Evolutionary conservation across 1,140 invertebrate genomes (phyloP), one percentile per base, ranked within the genome.

Genomic region (Drosophila eugracilis): DNA sequence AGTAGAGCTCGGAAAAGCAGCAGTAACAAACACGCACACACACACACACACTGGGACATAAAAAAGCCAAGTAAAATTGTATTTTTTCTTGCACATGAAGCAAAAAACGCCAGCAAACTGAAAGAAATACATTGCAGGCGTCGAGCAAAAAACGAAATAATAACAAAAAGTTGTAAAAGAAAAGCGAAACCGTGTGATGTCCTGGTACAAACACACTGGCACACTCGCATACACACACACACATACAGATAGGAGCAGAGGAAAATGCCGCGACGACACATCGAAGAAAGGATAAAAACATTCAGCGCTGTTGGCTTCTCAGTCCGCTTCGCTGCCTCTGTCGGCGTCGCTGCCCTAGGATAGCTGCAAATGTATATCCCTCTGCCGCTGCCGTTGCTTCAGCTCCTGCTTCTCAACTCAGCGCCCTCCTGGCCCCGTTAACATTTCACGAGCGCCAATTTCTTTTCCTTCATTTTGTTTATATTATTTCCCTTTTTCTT

Each of bases 131-230:
- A 86, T 86, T 86, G 70, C 74, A 63, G 65, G 65, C 79, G 76
- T 65, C 71, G 79, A 78, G 83, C 74, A 86, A 88, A 86, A 86
- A 86, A 78, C 81, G 81, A 86, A 88, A 86, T 86, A 86, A 86
- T 86, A 86, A 83, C 83, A 86, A 86, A 88, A 86, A 86, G 81
- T 85, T 88, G 83, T 81, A 86, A 86, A 86, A 86, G 83, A 86
- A 86, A 86, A 86, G 83, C 83, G 83, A 86, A 86, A 88, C 83
- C 84, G 81, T 85, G 81, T 85, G 81, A 88, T 86, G 83, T 86
- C 78, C 83, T 88, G 70, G 48, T 55, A 58, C 55, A 78, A 71
- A 60, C 74, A 59, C 53, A 69, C 66, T 63, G 41, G 48, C 42
- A 71, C 37, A 54, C 48, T 50, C 57, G 34, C 34, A 36, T 4